Percentiles rank a stretch among this genome's conserved stretches.
Evolutionary conservation across 2,888 invertebrate genomes (phyloP).

Genomic region (Nephrotoma appendiculata): DNA sequence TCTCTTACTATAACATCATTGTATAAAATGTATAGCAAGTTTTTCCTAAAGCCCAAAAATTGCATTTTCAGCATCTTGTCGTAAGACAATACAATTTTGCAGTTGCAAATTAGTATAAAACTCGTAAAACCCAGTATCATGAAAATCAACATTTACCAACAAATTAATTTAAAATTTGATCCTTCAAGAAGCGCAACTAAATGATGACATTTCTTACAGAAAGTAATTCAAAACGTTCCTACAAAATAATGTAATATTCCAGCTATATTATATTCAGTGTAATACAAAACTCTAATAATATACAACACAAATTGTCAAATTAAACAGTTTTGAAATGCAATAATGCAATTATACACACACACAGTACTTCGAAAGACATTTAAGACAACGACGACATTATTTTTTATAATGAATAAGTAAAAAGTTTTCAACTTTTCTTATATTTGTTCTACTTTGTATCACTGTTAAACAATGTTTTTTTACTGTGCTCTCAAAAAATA

Average conservation of each 20-base stretch:
- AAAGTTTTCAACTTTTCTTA: background rate
- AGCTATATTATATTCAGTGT: background rate
- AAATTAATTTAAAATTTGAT: too few species aligned
- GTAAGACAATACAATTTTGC: too few species aligned
- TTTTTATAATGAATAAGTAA: background rate
- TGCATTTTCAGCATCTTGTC: too few species aligned
- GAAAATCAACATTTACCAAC: too few species aligned
- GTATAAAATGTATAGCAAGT: too few species aligned
- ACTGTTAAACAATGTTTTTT: background rate
- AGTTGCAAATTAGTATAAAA: too few species aligned
- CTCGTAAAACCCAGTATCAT: too few species aligned
- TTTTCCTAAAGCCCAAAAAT: too few species aligned
- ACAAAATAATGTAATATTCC: background rate
- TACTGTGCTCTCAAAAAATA: background rate
- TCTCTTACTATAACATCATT: too few species aligned
- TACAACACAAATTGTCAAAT: background rate
- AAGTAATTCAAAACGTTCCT: too few species aligned
- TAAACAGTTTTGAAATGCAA: background rate
- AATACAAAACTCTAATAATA: background rate
- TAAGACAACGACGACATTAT: background rate
- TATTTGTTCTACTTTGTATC: background rate
- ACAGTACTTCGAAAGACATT: background rate
- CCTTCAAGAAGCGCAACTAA: too few species aligned
- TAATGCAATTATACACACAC: background rate
- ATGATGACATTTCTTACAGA: too few species aligned